A percentile compares a stretch with the other conserved stretches of the same genome.
phyloP scores from a whole-genome alignment of 2,888 invertebrate species.

The Pterobdella sp. region DNA sequence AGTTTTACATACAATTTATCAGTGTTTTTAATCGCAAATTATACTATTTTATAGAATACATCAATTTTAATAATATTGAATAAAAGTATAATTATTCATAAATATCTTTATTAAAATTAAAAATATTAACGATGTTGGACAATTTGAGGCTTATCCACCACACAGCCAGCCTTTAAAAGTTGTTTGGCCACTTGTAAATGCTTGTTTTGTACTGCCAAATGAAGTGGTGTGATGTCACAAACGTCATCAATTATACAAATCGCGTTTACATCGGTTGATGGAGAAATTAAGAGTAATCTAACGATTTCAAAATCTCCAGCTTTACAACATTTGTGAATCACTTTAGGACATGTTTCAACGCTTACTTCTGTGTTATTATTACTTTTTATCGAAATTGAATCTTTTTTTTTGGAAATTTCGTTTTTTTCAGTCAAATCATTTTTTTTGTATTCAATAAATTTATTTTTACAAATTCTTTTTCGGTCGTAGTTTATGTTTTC shows the following conservation, averaged over 20 bases:
- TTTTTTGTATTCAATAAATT: no score
- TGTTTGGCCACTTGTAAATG: conserved; percentile 7
- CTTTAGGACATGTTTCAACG: not conserved
- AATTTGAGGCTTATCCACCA: not conserved
- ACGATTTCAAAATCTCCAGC: conserved; percentile 18
- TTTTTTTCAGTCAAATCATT: not conserved
- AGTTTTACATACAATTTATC: no score
- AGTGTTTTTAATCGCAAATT: no score
- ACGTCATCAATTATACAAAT: conserved; percentile 3
- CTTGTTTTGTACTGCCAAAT: conserved; percentile 12
- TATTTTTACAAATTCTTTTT: not conserved
- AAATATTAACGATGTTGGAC: not conserved
- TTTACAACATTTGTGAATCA: conserved; percentile 10
- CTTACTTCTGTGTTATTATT: not conserved
- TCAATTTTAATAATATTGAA: no score
- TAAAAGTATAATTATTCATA: no score
- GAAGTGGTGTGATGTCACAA: conserved; percentile 14
- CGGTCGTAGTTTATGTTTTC: not conserved
- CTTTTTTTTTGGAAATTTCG: not conserved
- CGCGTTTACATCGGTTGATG: conserved; percentile 1
- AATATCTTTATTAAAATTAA: no score
- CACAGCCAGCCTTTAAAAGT: conserved; percentile 11
- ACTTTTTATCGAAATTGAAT: not conserved
- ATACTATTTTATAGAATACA: no score
- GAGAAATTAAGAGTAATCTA: not conserved